These are phyloP conservation scores for Drosophila falleni DNA, from an alignment of 2,888 invertebrate species.

Conservation along the genomic window DNA sequence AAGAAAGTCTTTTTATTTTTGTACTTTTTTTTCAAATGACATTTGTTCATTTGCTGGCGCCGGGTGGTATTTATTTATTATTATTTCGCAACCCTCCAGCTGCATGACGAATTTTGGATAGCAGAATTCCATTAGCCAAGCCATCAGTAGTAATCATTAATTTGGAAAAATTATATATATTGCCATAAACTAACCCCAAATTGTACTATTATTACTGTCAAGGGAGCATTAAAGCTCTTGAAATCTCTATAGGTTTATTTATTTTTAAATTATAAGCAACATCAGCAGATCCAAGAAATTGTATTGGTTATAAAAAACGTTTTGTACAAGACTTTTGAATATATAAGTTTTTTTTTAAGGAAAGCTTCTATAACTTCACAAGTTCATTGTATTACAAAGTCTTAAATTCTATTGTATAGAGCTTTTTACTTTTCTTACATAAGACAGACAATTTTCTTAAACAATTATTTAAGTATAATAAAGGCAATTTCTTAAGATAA, in stretches of 20 bases:
- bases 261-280: too few species aligned
- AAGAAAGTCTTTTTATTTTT: background rate
- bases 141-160: background rate
- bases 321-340: too few species aligned
- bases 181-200: background rate
- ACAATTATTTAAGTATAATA: too few species aligned
- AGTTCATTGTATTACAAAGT: too few species aligned
- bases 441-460: too few species aligned
- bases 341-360: too few species aligned
- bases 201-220: background rate
- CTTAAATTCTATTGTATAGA: too few species aligned
- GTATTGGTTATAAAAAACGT: too few species aligned
- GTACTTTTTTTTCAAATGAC: slow-evolving; percentile 1
- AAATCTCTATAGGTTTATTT: background rate
- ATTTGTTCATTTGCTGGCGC: slow-evolving; percentile 4
- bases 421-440: too few species aligned
- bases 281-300: too few species aligned
- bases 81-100: background rate
- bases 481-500: too few species aligned
- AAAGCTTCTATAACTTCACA: too few species aligned
- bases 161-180: background rate
- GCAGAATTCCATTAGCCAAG: background rate
- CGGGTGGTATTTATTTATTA: background rate
- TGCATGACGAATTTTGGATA: background rate
- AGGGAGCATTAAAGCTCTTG: background rate